phyloP scores from a whole-genome alignment of 2,888 invertebrate genomes.

The Polydrusus tereticollis region DNA sequence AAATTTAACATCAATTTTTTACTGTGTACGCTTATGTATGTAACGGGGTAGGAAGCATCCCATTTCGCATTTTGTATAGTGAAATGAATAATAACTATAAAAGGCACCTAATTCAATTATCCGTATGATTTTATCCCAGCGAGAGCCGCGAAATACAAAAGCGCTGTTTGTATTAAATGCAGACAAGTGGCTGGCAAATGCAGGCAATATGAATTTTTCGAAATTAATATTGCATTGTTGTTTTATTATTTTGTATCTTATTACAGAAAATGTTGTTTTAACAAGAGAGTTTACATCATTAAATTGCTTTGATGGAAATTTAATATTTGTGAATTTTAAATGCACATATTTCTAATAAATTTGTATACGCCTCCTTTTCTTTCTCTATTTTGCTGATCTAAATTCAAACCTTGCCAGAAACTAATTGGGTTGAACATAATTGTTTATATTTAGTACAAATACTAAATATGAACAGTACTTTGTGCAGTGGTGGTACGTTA shows the following conservation, averaged over 20 bases:
- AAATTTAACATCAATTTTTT: no score
- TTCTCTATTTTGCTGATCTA: no score
- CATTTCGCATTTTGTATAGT: slow-evolving; percentile 46
- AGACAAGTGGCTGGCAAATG: slow-evolving; percentile 43
- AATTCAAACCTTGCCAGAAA: no score
- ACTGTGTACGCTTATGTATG: slow-evolving; percentile 3
- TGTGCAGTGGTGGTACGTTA: no score
- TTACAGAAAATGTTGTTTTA: slow-evolving; percentile 10
- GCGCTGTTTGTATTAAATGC: slow-evolving; percentile 34
- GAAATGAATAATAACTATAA: slow-evolving; percentile 56
- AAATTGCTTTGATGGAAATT: slow-evolving; percentile 2
- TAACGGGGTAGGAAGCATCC: background rate
- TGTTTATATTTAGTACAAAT: no score
- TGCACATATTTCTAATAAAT: no score
- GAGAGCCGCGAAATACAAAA: slow-evolving; percentile 23
- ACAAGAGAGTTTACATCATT: background rate
- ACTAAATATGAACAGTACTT: no score
- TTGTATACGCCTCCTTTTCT: no score
- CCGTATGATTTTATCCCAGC: slow-evolving; percentile 57
- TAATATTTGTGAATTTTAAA: no score
- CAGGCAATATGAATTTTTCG: slow-evolving; percentile 44
- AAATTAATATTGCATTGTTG: slow-evolving; percentile 40
- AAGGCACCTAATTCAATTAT: slow-evolving; percentile 61
- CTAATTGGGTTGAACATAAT: no score
- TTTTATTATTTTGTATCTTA: slow-evolving; percentile 23